These are phyloP conservation scores for Ophion obscuratus DNA, from an alignment of 2,888 invertebrate species.

Conservation along the genomic window DNA sequence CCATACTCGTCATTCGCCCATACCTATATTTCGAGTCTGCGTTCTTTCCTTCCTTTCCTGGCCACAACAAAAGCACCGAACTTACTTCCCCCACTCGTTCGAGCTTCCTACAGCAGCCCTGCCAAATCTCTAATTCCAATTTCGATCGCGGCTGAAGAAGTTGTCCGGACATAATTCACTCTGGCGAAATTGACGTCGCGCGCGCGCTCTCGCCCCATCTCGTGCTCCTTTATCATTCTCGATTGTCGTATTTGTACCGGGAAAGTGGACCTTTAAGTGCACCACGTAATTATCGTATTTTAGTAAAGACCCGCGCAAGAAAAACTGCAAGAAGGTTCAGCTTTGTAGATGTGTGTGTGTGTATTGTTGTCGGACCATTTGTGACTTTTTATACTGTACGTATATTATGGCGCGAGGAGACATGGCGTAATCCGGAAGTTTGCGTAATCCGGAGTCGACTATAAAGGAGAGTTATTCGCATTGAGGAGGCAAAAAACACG, in stretches of 20 bases:
- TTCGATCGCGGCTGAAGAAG: slow-evolving; percentile 3
- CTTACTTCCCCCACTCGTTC: slow-evolving; percentile 11
- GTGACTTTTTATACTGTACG: not conserved
- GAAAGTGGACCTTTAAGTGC: not conserved
- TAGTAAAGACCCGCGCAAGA: not conserved
- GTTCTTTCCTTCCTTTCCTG: slow-evolving; percentile 2
- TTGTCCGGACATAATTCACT: slow-evolving; percentile 9
- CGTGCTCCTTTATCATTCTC: not conserved
- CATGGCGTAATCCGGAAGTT: slow-evolving; percentile 13
- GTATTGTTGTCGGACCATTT: not conserved
- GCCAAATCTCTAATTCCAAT: slow-evolving; percentile 44
- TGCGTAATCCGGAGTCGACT: slow-evolving; percentile 48
- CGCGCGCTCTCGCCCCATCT: not conserved
- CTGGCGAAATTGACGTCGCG: not conserved
- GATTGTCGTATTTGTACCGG: not conserved
- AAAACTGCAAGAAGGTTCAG: not conserved
- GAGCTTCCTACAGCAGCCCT: slow-evolving; percentile 10
- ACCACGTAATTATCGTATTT: slow-evolving; percentile 9
- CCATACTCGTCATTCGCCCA: not conserved
- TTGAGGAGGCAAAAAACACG: slow-evolving; percentile 20
- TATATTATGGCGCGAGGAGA: not conserved
- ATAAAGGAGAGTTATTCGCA: slow-evolving; percentile 39
- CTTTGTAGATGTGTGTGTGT: not conserved
- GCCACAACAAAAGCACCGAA: slow-evolving; percentile 23
- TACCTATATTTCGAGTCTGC: not conserved